Evolutionary conservation across 2,797 vertebrate genomes (phyloP), one percentile per base, ranked within the genome.

Genomic region (Heliangelus exortis): DNA sequence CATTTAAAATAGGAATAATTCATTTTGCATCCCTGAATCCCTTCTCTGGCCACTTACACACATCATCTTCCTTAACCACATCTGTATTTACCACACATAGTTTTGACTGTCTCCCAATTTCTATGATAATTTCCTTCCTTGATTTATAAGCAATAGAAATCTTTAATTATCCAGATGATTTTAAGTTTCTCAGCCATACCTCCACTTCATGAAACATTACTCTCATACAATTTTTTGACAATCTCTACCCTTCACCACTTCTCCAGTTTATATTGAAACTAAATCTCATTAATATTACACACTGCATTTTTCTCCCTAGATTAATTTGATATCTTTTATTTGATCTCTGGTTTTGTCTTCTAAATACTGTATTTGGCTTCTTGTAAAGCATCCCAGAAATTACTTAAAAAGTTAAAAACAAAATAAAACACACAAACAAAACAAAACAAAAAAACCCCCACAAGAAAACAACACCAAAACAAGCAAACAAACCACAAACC

Each of bases 111-210:
- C 76, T 91, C 80, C 89, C 71, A 87, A 57, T 96, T 95, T 96
- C 92, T 92, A 77, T 96, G 92, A 92, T 95, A 93, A 94, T 97
- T 96, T 88, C 57, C 36, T 77, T 79, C 74, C 74, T 67, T 96
- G 89, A 95, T 93, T 94, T 94, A 92, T 84, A 92, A 94, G 85
- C 67, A 93, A 69, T 34, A 62, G 77, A 59, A 54, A 53, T 89
- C 96, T 92, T 94, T 96, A 95, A 96, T 97, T 96, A 94, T 91
- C 84, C 65, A 86, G 73, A 82, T 92, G 59, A 93, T 95, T 95
- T 96, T 91, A 79, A 96, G 95, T 95, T 95, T 65, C 87, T 89
- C 89, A 87, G 87, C 74, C 78, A 61, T 94, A 93, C 90, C 87
- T 95, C 53, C 69, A 72, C 69, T 95, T 94, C 0, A 3, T 75